Evolutionary conservation across 1,140 invertebrate species (phyloP).

Genomic region (Drosophila miranda): DNA sequence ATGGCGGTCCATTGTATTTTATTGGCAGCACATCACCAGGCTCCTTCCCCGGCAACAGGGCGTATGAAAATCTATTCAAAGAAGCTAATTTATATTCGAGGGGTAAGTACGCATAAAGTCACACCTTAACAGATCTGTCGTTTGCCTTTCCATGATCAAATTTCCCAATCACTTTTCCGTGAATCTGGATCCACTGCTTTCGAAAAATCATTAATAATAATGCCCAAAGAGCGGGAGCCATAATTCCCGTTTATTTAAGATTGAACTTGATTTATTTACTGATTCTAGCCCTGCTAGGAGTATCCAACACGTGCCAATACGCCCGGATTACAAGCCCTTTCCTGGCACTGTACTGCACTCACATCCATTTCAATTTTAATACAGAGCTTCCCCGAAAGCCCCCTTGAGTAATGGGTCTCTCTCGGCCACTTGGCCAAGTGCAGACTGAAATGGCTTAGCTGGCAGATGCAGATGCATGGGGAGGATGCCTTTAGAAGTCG

Average conservation of each 20-base stretch:
- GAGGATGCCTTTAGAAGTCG: no score
- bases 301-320: constrained; percentile 28
- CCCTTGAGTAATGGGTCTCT: constrained; percentile 37
- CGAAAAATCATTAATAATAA: constrained; percentile 15
- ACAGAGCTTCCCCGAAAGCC: constrained; percentile 32
- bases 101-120: background rate
- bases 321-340: constrained; percentile 13
- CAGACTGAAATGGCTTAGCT: constrained; percentile 38
- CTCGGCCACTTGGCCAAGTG: constrained; percentile 26
- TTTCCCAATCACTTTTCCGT: no score
- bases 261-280: constrained; percentile 41
- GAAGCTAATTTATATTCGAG: constrained; percentile 20
- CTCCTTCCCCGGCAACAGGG: constrained; percentile 9
- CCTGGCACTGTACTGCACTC: constrained; percentile 15
- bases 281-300: background rate
- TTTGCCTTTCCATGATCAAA: no score
- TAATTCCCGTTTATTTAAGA: constrained; percentile 16
- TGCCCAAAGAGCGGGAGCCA: background rate
- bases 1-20: constrained; percentile 8
- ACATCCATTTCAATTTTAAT: constrained; percentile 41
- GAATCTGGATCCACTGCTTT: constrained; percentile 9
- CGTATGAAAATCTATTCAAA: constrained; percentile 12
- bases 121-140: constrained; percentile 19
- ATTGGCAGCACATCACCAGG: constrained; percentile 1
- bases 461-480: constrained; percentile 9